Evolutionary conservation across 1,140 invertebrate genomes (phyloP), one percentile per base, ranked within the genome.

Genomic region (Saccostrea echinata): DNA sequence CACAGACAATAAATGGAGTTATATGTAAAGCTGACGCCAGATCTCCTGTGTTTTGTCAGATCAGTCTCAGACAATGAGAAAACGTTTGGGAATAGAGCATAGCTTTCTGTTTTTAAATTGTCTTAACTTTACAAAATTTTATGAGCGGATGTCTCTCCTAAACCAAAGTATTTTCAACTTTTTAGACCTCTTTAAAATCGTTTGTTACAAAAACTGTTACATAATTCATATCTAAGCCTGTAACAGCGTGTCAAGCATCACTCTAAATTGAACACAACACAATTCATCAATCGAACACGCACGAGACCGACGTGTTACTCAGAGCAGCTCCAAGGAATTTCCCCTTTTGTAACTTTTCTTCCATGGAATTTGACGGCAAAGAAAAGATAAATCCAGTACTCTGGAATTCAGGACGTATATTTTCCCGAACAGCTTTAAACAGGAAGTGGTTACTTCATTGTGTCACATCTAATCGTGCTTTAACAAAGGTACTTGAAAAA

Each of bases 251-350:
- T 33, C 68, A 76, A 16, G 27, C 68, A 18, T 76, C 68, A 76
- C 27, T 33, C 27, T 30, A 76, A 76, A 76, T 76, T 33, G 68
- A 76, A 76, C 68, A 30, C 68, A 76, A 30, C 68, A 76, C 68
- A 27, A 76, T 27, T 27, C 68, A 76, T 76, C 68, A 76, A 76
- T 30, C 27, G 68, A 76, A 76, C 12, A 33, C 68, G 27, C 27
- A 33, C 68, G 27, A 24, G 12, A 16, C 13, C 68, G 16, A 16
- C 24, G 55, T 30, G 24, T 76, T 16, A 76, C 68, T 16, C 8
- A 33, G 68, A 76, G 43, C 9, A 43, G 27, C 9, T 76, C 16
- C 33, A 33, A 30, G 16, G 13, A 76, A 30, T 30, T 30, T 76
- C 27, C 27, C 11, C 18, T 61, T 76, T 30, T 76, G 33, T 24